These are phyloP conservation scores for Corydoras sp. DNA, from an alignment of 2,113 vertebrate species.

Conservation along the genomic window DNA sequence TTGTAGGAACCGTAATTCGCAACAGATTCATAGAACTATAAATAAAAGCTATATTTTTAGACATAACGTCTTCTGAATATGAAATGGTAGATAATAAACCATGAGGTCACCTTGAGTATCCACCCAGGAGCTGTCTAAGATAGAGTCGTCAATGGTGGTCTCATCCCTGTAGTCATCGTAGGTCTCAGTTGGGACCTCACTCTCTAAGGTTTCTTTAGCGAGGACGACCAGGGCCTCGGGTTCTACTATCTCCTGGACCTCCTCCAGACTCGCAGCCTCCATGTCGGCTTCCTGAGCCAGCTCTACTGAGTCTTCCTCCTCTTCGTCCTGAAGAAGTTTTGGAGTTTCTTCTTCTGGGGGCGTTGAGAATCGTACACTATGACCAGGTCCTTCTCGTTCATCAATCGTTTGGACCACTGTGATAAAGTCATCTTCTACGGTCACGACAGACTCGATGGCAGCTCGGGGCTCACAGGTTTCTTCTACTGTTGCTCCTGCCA, in stretches of 20 bases:
- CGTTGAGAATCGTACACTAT: slow-evolving; percentile 89
- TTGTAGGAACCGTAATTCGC: too few species aligned
- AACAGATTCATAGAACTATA: background rate
- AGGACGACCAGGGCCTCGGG: slow-evolving; percentile 72
- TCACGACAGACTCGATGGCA: slow-evolving; percentile 90
- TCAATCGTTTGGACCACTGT: slow-evolving; percentile 94
- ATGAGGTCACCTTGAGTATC: slow-evolving; percentile 85
- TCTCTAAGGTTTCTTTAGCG: slow-evolving; percentile 66
- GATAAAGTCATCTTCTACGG: slow-evolving; percentile 96
- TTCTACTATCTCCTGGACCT: slow-evolving; percentile 64
- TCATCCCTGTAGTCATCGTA: slow-evolving; percentile 92
- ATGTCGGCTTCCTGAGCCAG: slow-evolving; percentile 69
- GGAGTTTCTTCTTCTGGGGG: slow-evolving; percentile 64
- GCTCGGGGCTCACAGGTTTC: slow-evolving; percentile 68
- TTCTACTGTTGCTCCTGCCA: slow-evolving; percentile 43
- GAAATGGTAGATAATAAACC: background rate
- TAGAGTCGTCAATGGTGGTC: slow-evolving; percentile 95
- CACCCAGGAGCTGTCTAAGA: slow-evolving; percentile 97
- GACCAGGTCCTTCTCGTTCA: slow-evolving; percentile 80
- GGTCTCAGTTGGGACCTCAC: slow-evolving; percentile 80
- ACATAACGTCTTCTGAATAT: too few species aligned
- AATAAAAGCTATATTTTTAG: background rate
- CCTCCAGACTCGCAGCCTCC: slow-evolving; percentile 65
- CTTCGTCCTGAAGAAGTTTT: slow-evolving; percentile 54
- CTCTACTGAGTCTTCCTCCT: slow-evolving; percentile 63